Percentiles rank a stretch among this genome's conserved stretches.
Evolutionary conservation across 2,888 invertebrate genomes (phyloP).

Genomic region (Andricus quercusramuli): DNA sequence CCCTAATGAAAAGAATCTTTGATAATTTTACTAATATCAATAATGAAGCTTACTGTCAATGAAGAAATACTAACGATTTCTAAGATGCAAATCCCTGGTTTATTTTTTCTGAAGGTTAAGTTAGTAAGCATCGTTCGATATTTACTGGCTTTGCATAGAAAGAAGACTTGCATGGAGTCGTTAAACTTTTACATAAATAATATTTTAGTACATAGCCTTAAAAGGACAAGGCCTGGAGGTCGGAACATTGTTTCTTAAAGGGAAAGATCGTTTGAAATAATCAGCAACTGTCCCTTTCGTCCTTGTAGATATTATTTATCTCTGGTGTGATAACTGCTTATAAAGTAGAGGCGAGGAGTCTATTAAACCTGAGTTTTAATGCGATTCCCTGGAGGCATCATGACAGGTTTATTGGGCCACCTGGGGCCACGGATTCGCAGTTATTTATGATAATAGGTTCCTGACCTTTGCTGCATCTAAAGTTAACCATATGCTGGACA

Average conservation of each 20-base stretch:
- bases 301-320: conserved; percentile 25
- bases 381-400: conserved; percentile 8
- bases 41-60: neutral
- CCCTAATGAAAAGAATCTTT: neutral
- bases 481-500: conserved; percentile 8
- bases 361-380: conserved; percentile 38
- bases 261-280: neutral
- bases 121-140: neutral
- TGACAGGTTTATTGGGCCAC: conserved; percentile 38
- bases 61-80: neutral
- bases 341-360: conserved; percentile 28
- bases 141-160: neutral
- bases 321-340: neutral
- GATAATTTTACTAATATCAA: neutral
- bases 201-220: neutral
- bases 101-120: neutral
- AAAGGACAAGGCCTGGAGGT: neutral
- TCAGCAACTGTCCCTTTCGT: conserved; percentile 6
- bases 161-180: neutral
- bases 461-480: conserved; percentile 25
- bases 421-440: conserved; percentile 17
- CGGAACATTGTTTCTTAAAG: neutral
- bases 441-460: conserved; percentile 34
- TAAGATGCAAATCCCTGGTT: neutral
- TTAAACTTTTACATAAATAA: neutral